phyloP scores from a whole-genome alignment of 2,797 vertebrate species.

The Potorous gilbertii region DNA sequence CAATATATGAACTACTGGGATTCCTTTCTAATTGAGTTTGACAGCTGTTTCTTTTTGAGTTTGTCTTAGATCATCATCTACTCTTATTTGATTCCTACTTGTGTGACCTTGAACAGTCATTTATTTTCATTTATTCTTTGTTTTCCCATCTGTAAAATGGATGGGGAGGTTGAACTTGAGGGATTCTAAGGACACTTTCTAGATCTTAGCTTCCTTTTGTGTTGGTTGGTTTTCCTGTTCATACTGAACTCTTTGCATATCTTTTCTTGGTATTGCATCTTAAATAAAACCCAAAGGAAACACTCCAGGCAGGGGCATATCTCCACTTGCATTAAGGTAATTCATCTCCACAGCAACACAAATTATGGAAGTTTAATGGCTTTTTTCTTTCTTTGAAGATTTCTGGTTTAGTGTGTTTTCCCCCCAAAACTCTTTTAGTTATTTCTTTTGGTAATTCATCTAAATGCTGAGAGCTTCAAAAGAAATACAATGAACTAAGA shows the following conservation, averaged over 20 bases:
- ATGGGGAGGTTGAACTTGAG: background rate
- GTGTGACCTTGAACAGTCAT: background rate
- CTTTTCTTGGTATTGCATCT: background rate
- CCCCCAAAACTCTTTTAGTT: background rate
- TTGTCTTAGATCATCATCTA: background rate
- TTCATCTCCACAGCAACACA: background rate
- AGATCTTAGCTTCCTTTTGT: background rate
- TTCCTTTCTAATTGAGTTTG: background rate
- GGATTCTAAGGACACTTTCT: background rate
- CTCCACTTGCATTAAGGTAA: background rate
- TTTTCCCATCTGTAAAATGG: background rate
- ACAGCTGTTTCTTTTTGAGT: background rate
- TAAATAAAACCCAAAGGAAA: background rate
- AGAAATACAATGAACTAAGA: constrained; percentile 10
- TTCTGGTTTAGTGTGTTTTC: background rate
- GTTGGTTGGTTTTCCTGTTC: background rate
- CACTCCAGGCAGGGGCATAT: background rate
- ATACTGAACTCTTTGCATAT: background rate
- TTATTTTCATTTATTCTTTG: background rate
- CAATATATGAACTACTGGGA: background rate
- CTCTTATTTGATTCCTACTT: background rate
- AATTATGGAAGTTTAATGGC: background rate
- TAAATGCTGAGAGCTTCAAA: constrained; percentile 17
- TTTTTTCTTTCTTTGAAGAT: background rate
- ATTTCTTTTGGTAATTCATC: background rate